Percentiles rank a stretch among this genome's conserved stretches.
These are phyloP conservation scores for Ectobius pallidus DNA, from an alignment of 2,888 invertebrate genomes.

Conservation along the genomic window DNA sequence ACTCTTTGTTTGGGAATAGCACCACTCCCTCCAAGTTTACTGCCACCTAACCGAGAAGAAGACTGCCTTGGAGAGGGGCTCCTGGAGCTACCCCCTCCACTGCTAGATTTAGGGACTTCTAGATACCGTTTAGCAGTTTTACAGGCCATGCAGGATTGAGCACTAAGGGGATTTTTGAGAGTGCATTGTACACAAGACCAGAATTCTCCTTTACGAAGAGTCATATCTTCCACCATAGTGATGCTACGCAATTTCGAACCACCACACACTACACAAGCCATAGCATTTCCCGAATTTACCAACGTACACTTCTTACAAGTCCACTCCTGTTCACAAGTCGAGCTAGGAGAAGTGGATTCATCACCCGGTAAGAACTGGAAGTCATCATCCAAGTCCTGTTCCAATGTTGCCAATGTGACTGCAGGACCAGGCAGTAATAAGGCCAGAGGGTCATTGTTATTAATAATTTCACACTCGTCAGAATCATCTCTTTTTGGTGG, in stretches of 20 bases:
- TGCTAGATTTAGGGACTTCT: constrained; percentile 50
- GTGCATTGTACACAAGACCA: constrained; percentile 86
- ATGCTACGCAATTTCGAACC: constrained; percentile 79
- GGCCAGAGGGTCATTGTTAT: constrained; percentile 39
- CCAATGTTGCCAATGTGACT: constrained; percentile 70
- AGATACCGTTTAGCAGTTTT: constrained; percentile 61
- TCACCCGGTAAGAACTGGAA: constrained; percentile 60
- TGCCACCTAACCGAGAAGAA: constrained; percentile 19
- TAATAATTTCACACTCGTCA: constrained; percentile 32
- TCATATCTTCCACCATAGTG: constrained; percentile 68
- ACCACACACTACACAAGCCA: constrained; percentile 85
- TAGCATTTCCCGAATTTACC: constrained; percentile 72
- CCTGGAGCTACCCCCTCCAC: constrained; percentile 54
- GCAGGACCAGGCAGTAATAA: constrained; percentile 42
- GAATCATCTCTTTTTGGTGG: constrained; percentile 51
- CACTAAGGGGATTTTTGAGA: constrained; percentile 75
- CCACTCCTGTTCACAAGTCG: constrained; percentile 63
- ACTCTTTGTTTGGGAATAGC: constrained; percentile 44
- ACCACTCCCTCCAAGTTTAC: constrained; percentile 33
- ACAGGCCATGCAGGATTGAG: constrained; percentile 74
- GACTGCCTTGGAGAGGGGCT: constrained; percentile 52
- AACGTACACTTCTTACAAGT: constrained; percentile 88
- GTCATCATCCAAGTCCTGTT: constrained; percentile 74
- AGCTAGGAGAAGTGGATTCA: constrained; percentile 26
- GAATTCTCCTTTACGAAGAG: constrained; percentile 72